Conservation (phyloP, 2,797 vertebrate genomes). For the Syndactyla subalaris region DNA sequence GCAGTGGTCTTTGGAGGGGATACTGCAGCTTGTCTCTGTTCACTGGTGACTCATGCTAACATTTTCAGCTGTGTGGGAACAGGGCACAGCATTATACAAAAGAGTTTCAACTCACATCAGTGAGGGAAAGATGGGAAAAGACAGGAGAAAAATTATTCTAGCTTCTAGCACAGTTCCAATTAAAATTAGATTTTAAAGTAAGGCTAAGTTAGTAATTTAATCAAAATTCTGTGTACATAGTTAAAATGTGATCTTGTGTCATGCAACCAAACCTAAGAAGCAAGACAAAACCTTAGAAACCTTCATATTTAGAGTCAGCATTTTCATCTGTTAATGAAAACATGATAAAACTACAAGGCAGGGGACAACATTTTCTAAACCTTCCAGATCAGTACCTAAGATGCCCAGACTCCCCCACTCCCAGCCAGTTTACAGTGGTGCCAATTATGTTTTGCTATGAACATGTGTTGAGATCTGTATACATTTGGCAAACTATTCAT, state of each 20-base stretch:
- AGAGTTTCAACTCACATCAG: not conserved
- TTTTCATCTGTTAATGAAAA: not conserved
- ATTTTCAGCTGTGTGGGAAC: not conserved
- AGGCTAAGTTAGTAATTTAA: not conserved
- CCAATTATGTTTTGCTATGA: not conserved
- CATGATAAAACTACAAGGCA: not conserved
- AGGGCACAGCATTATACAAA: not conserved
- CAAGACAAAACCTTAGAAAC: not conserved
- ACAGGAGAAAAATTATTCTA: not conserved
- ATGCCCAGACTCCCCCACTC: not conserved
- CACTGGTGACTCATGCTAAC: not conserved
- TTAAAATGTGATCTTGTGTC: not conserved
- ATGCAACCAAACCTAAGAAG: not conserved
- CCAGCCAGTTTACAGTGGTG: not conserved
- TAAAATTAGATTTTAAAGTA: conserved; percentile 7
- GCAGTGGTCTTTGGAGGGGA: accelerated
- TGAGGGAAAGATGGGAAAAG: not conserved
- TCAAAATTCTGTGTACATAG: not conserved
- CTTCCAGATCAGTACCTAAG: not conserved
- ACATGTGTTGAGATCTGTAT: not conserved
- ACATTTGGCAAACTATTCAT: not conserved
- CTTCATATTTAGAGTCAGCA: not conserved
- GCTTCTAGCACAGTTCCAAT: not conserved
- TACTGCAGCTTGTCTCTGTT: not conserved
- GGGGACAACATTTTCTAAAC: not conserved